Conservation (phyloP, 2,888 invertebrate species). For the Tenodera sinensis region DNA sequence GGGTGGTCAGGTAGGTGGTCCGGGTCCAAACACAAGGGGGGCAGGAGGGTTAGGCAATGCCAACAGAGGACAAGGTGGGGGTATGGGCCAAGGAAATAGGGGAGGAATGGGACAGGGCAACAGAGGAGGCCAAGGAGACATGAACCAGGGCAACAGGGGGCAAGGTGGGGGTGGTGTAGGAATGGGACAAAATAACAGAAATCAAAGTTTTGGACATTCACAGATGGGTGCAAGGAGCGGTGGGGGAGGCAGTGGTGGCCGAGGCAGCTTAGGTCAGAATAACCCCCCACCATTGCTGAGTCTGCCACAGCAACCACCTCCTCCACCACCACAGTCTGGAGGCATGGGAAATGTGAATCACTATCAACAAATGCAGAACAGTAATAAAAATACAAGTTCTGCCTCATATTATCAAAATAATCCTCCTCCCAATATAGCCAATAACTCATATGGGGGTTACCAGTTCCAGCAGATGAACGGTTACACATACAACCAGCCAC, state of each 20-base stretch:
- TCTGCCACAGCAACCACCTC: conserved; percentile 12
- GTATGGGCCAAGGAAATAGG: background rate
- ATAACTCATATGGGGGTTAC: background rate
- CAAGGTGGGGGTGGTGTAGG: background rate
- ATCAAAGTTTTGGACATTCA: background rate
- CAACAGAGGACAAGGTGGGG: background rate
- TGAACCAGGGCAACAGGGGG: background rate
- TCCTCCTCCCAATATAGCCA: conserved; percentile 3
- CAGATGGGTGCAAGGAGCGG: background rate
- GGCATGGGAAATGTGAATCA: background rate
- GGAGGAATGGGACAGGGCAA: background rate
- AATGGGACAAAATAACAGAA: background rate
- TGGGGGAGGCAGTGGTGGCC: background rate
- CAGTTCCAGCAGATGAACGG: conserved; percentile 20
- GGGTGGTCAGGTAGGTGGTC: background rate
- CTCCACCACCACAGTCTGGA: conserved; percentile 7
- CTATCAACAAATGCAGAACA: background rate
- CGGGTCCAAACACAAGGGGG: background rate
- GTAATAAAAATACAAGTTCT: background rate
- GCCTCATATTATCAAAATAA: background rate
- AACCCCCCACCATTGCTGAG: background rate
- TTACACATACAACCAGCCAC: conserved; percentile 15
- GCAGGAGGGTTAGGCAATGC: background rate
- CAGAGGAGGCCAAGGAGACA: background rate
- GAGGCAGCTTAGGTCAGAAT: background rate